Evolutionary conservation across 2,797 vertebrate genomes (phyloP), one percentile per base, ranked within the genome.

Genomic region (Lagodon rhomboides): DNA sequence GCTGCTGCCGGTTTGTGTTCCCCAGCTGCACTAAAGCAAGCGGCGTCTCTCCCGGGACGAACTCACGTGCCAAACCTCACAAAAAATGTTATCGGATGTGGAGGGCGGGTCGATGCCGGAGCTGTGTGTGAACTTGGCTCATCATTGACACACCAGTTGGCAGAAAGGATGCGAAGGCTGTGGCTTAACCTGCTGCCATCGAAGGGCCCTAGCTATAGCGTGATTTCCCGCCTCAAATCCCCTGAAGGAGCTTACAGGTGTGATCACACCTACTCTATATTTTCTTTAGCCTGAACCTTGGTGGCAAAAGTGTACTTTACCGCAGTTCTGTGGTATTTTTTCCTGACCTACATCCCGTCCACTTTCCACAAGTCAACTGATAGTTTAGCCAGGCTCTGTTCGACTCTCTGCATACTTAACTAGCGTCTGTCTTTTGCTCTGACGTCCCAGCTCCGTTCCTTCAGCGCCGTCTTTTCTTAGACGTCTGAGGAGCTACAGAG

Each of bases 251-350:
- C 77, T 80, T 73, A 62, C 27, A 27, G 64, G 68, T 87, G 70
- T 56, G 75, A 88, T 93, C 73, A 83, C 87, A 80, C 85, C 83
- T 69, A 62, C 66, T 69, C 62, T 71, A n/a, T 62, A 25, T 86
- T 75, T 60, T 56, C 59, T 79, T 67, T 50, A 68, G 71, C 58
- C 65, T 77, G 51, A 77, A 22, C 62, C 47, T 18, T 25, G 3
- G 16, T 62, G 53, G 47, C 34, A 70, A 79, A 83, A 72, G 68
- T 89, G 86, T 83, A 74, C 68, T 84, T 82, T 20, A 16, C 20
- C 68, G 70, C 58, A 18, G 65, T 75, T 68, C 60, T 18, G 25
- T 76, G 65, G 59, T 44, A 16, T 54, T 65, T 76, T 66, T 65
- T 66, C 44, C 77, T 82, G 80, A 82, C 80, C 70, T 81, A 83